Evolutionary conservation across 1,140 invertebrate genomes (phyloP).

Genomic region (Trichonephila inaurata): DNA sequence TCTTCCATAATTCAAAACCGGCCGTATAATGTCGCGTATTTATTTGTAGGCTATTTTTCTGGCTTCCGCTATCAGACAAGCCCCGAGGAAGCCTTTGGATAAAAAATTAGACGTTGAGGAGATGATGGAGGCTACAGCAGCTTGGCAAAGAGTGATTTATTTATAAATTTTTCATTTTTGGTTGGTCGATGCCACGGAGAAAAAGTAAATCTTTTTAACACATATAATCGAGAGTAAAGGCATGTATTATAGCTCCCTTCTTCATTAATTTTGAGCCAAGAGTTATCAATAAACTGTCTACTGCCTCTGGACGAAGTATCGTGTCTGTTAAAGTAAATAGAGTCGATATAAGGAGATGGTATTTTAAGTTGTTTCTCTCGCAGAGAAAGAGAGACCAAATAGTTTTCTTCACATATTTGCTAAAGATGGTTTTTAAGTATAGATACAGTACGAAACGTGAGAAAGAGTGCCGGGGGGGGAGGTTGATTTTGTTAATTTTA

Average conservation of each 20-base stretch:
- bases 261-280: background rate
- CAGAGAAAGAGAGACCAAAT: too few relatives aligned
- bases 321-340: too few relatives aligned
- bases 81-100: background rate
- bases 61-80: background rate
- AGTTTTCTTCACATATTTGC: too few relatives aligned
- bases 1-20: slow-evolving; percentile 45
- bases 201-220: background rate
- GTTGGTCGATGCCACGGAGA: background rate
- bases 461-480: too few relatives aligned
- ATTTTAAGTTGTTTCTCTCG: too few relatives aligned
- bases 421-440: too few relatives aligned
- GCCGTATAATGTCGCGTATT: slow-evolving; percentile 42
- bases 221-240: background rate
- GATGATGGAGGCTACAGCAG: background rate
- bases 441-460: too few relatives aligned
- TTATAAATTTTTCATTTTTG: background rate
- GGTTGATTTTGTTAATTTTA: too few relatives aligned
- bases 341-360: too few relatives aligned
- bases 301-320: too few relatives aligned
- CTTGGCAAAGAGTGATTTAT: background rate
- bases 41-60: slow-evolving; percentile 47
- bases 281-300: slow-evolving; percentile 8
- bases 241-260: background rate
- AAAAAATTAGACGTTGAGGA: background rate